Base-by-base conservation (phyloP, 2,113 vertebrate genomes). In the Cairina moschata region DNA sequence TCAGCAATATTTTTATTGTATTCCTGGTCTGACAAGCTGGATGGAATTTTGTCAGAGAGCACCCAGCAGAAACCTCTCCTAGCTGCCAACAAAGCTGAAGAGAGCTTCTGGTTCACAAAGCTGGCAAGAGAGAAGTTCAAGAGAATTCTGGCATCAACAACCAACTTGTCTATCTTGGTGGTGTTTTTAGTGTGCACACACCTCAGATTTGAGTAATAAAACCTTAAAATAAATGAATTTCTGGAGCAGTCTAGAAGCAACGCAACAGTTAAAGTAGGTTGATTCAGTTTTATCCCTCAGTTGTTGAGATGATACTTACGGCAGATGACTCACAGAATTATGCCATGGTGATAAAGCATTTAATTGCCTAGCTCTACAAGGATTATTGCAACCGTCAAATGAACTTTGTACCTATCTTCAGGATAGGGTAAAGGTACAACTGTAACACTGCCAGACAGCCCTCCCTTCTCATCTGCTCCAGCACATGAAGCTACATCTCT, bases 391-490 rank as follows among this genome's bases (percentile, higher is more conserved):
- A 77, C 40, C 38, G 14, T n/a, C 25, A 66, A 84, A 77, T 42
- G 65, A 91, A 82, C 83, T 81, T 84, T n/a, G 32, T 81, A 68
- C 77, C 34, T 96, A 5, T 32, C 94, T 84, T 76, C 73, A 86
- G 83, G 88, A 78, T 63, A 42, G 22, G 29, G 60, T 29, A 77
- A 67, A 81, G 52, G 80, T 91, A 81, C 80, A 95, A 73, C 83
- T 92, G 86, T 86, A 86, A 52, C 50, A 14, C 36, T 36, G 75
- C 65, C 60, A 78, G 69, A 65, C 46, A 93, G 34, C 38, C 18
- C 56, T 94, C 38, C 80, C 69, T 78, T 74, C 80, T 95, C 80
- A 83, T 92, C 91, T 92, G 88, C 88, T 92, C 59, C 11, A 3
- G 72, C 55, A 25, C 28, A 71, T 59, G 52, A 62, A 67, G 46